These are phyloP conservation scores for Schlechtendalia chinensis DNA, from an alignment of 1,140 invertebrate genomes.

Conservation along the genomic window DNA sequence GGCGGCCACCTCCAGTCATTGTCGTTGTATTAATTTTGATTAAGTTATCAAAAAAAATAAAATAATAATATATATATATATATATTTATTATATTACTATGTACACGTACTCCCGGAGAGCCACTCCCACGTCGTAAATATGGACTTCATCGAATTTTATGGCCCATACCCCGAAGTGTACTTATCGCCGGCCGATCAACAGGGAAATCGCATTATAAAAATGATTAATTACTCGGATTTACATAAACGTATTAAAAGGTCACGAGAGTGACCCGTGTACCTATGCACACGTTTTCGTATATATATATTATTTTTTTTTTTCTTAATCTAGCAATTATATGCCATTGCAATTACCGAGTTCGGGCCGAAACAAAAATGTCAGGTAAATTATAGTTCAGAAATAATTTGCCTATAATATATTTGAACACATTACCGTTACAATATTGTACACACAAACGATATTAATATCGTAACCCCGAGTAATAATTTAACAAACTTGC, in stretches of 20 bases:
- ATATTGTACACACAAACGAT: neutral
- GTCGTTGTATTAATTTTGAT: constrained; percentile 46
- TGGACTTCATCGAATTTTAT: constrained; percentile 49
- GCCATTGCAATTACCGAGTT: constrained; percentile 8
- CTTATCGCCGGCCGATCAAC: constrained; percentile 46
- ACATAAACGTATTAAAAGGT: constrained; percentile 50
- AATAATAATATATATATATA: constrained; percentile 4
- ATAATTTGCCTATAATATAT: constrained; percentile 11
- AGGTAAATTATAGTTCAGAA: constrained; percentile 4
- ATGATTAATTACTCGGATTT: constrained; percentile 50
- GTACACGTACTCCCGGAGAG: neutral
- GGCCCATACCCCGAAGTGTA: constrained; percentile 15
- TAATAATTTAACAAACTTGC: neutral
- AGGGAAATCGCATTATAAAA: constrained; percentile 50
- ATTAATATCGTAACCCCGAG: neutral
- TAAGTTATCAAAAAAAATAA: constrained; percentile 49
- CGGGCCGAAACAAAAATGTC: constrained; percentile 8
- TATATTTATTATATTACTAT: neutral
- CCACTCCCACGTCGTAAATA: constrained; percentile 50
- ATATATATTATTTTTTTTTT: neutral
- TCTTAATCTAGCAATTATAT: constrained; percentile 33
- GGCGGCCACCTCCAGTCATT: neutral
- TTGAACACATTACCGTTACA: neutral
- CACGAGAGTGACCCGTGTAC: neutral
- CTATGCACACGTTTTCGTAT: neutral